Evolutionary conservation across 1,140 invertebrate species (phyloP).

Genomic region (Bombus huntii): DNA sequence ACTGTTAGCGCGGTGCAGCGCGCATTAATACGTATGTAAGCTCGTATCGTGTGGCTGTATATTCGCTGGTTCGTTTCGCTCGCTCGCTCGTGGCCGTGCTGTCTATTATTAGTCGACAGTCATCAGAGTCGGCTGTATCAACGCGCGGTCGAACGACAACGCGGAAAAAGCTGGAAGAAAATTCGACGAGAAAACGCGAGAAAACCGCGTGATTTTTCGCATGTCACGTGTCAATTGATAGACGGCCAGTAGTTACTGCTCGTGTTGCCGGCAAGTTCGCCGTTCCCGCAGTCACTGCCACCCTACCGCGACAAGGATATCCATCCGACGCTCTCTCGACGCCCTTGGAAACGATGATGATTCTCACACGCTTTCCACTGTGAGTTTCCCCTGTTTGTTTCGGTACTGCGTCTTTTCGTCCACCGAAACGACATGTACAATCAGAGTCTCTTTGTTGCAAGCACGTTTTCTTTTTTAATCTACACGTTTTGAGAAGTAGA

Average conservation of each 20-base stretch:
- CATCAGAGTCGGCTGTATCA: constrained; percentile 73
- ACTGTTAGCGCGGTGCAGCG: constrained; percentile 56
- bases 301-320: constrained; percentile 34
- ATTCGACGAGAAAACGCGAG: constrained; percentile 29
- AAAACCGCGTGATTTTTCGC: constrained; percentile 5
- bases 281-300: constrained; percentile 23
- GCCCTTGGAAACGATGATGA: constrained; percentile 71
- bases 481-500: background rate
- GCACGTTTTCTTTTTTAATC: constrained; percentile 10
- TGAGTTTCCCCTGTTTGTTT: constrained; percentile 65
- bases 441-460: constrained; percentile 7
- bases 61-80: constrained; percentile 51
- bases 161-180: constrained; percentile 59
- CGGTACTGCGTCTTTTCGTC: constrained; percentile 21
- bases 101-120: constrained; percentile 80
- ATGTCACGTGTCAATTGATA: constrained; percentile 6
- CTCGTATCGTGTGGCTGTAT: constrained; percentile 52
- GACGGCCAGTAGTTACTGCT: background rate
- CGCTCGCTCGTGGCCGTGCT: constrained; percentile 54
- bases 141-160: constrained; percentile 44
- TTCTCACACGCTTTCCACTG: constrained; percentile 75
- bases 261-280: background rate
- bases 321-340: constrained; percentile 32
- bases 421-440: background rate
- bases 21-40: constrained; percentile 62